phyloP scores from a whole-genome alignment of 1,140 invertebrate genomes.

The Elymnias hypermnestra region DNA sequence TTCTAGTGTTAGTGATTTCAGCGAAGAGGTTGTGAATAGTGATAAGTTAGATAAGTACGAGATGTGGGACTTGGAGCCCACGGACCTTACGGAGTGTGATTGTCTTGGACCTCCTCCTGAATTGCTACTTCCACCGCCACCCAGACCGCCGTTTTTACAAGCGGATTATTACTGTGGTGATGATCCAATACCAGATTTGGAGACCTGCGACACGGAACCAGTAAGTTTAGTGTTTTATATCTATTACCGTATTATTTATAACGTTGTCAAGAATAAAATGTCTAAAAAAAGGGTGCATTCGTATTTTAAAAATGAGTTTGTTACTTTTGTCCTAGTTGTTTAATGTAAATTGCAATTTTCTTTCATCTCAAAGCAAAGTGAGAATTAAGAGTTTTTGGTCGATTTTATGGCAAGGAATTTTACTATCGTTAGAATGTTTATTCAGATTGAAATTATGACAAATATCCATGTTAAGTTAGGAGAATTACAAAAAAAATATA shows the following conservation, averaged over 20 bases:
- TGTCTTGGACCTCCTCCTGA: conserved; percentile 78
- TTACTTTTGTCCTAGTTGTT: no score
- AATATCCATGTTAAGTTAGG: no score
- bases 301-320: no score
- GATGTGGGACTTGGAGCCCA: conserved; percentile 70
- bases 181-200: conserved; percentile 70
- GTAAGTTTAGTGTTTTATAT: conserved; percentile 57
- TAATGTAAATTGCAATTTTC: no score
- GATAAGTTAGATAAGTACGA: conserved; percentile 68
- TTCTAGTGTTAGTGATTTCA: conserved; percentile 66
- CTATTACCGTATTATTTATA: not conserved
- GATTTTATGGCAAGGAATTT: no score
- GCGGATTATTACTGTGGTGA: conserved; percentile 72
- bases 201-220: conserved; percentile 76
- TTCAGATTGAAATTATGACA: no score
- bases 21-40: conserved; percentile 72
- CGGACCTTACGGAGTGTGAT: conserved; percentile 75
- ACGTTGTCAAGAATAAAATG: not conserved
- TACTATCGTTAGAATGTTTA: not conserved
- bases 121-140: conserved; percentile 77
- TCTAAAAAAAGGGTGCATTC: no score
- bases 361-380: no score
- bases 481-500: no score
- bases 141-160: conserved; percentile 75
- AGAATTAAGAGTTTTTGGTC: no score